A percentile compares a stretch with the other conserved stretches of the same genome.
Conservation (phyloP, 2,113 vertebrate genomes). For the Eonycteris spelaea region DNA sequence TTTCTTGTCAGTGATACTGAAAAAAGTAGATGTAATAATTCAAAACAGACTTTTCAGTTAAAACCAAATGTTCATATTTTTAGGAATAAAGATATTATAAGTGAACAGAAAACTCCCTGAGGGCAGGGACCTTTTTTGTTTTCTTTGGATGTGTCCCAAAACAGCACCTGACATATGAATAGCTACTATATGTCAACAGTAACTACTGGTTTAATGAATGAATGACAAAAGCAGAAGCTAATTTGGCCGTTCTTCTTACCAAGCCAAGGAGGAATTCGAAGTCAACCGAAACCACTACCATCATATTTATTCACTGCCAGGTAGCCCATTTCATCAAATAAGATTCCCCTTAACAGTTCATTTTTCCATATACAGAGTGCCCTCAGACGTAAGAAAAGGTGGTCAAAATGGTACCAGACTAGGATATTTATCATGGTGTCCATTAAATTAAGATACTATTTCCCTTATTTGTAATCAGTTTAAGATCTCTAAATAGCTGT, state of each 20-base stretch:
- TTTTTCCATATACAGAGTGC: background rate
- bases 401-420: background rate
- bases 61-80: background rate
- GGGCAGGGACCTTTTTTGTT: background rate
- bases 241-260: background rate
- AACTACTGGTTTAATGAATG: background rate
- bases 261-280: background rate
- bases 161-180: background rate
- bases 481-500: background rate
- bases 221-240: background rate
- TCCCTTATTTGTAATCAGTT: background rate
- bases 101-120: background rate
- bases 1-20: background rate
- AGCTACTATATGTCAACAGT: background rate
- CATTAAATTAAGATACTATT: background rate
- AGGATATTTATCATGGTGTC: background rate
- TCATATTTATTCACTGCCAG: background rate
- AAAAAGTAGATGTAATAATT: background rate
- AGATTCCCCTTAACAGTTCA: background rate
- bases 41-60: background rate
- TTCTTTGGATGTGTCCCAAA: background rate
- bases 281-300: background rate
- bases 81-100: background rate
- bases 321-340: background rate
- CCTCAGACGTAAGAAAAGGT: background rate